Conservation (phyloP, 2,888 invertebrate genomes). For the Apoderus coryli region DNA sequence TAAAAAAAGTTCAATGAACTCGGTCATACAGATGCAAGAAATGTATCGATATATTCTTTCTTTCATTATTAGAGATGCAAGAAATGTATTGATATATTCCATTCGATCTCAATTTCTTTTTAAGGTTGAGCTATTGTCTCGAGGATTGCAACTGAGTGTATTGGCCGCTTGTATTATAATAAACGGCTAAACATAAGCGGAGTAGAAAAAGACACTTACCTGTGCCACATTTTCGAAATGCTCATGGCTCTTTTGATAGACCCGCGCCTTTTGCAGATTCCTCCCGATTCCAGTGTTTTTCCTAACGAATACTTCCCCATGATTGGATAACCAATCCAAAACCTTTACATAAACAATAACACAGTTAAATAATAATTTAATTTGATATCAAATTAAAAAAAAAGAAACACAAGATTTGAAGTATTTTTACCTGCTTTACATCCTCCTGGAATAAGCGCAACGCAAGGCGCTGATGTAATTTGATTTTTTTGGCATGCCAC, state of each 20-base stretch:
- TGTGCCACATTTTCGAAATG: slow-evolving; percentile 97
- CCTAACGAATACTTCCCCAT: slow-evolving; percentile 91
- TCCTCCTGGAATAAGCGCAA: slow-evolving; percentile 91
- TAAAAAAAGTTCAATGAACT: too few species aligned
- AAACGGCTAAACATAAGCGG: too few species aligned
- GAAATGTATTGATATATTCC: too few species aligned
- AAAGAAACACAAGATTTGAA: not conserved
- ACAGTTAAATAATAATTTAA: slow-evolving; percentile 6
- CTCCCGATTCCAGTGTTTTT: slow-evolving; percentile 96
- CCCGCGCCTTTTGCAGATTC: slow-evolving; percentile 86
- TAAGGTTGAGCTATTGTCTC: too few species aligned
- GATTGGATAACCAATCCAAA: slow-evolving; percentile 92
- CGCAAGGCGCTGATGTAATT: slow-evolving; percentile 86
- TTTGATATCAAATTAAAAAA: slow-evolving; percentile 2
- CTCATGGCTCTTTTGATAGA: slow-evolving; percentile 95
- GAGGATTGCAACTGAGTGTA: too few species aligned
- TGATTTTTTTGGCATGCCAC: slow-evolving; percentile 90
- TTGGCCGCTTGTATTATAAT: too few species aligned
- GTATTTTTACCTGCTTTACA: slow-evolving; percentile 66
- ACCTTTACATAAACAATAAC: slow-evolving; percentile 43
- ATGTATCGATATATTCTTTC: too few species aligned
- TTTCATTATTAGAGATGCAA: too few species aligned
- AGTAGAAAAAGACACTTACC: too few species aligned
- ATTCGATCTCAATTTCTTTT: too few species aligned
- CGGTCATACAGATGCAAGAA: too few species aligned